phyloP scores from a whole-genome alignment of 2,113 vertebrate species.

The Anhinga rufa region DNA sequence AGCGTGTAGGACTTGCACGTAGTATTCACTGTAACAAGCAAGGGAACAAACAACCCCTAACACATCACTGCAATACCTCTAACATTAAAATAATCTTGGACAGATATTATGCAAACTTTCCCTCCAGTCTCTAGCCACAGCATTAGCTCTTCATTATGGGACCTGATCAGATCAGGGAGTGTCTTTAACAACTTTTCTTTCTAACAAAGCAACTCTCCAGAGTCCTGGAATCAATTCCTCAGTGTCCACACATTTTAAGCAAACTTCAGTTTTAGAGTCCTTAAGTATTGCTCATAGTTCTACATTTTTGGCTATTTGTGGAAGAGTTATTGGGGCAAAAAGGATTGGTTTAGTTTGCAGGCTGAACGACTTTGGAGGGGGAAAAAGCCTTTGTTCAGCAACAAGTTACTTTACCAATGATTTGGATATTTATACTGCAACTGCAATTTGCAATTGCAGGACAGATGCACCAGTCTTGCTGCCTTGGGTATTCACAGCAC shows the following conservation, averaged over 20 bases:
- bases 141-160: background rate
- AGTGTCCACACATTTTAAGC: fast-evolving
- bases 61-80: background rate
- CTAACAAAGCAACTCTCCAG: background rate
- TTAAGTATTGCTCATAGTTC: background rate
- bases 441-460: background rate
- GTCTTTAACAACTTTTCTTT: background rate
- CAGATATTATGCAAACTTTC: background rate
- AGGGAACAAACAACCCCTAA: background rate
- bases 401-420: background rate
- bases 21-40: no score
- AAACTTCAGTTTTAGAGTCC: background rate
- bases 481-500: background rate
- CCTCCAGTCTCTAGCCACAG: background rate
- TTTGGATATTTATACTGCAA: background rate
- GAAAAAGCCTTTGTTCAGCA: background rate
- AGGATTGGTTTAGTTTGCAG: background rate
- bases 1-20: background rate
- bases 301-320: background rate
- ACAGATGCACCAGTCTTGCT: background rate
- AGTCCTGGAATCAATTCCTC: background rate
- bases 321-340: background rate
- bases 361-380: background rate
- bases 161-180: background rate
- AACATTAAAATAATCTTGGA: background rate